Evolutionary conservation across 2,888 invertebrate genomes (phyloP).

Genomic region (Eueremaeus valkanovi): DNA sequence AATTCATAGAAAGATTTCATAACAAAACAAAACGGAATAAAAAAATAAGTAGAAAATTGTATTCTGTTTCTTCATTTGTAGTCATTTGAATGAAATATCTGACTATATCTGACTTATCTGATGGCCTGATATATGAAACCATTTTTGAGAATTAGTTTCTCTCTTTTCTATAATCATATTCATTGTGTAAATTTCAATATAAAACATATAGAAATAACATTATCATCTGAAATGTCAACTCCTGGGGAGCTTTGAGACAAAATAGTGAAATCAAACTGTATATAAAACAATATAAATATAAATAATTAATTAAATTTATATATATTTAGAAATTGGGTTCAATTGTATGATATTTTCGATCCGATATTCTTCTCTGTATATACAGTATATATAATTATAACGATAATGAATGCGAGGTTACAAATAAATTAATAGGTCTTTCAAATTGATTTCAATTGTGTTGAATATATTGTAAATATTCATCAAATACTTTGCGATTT

Average conservation of each 20-base stretch:
- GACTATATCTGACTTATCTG: no score
- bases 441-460: constrained; percentile 6
- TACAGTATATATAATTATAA: background rate
- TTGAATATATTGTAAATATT: constrained; percentile 23
- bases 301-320: background rate
- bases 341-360: no score
- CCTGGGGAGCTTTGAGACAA: constrained; percentile 35
- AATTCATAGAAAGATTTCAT: no score
- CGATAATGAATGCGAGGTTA: background rate
- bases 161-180: background rate
- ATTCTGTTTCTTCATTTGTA: no score
- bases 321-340: constrained; percentile 5
- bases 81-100: no score
- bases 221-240: constrained; percentile 20
- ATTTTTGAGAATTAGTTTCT: no score
- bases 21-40: no score
- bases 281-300: constrained; percentile 11
- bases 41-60: no score
- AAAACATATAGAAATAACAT: background rate
- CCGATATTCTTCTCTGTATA: no score
- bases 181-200: background rate
- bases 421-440: background rate
- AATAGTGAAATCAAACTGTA: constrained; percentile 33
- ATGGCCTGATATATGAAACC: no score
- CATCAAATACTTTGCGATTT: background rate